phyloP scores from a whole-genome alignment of 2,797 vertebrate genomes.

The Acropternis orthonyx region DNA sequence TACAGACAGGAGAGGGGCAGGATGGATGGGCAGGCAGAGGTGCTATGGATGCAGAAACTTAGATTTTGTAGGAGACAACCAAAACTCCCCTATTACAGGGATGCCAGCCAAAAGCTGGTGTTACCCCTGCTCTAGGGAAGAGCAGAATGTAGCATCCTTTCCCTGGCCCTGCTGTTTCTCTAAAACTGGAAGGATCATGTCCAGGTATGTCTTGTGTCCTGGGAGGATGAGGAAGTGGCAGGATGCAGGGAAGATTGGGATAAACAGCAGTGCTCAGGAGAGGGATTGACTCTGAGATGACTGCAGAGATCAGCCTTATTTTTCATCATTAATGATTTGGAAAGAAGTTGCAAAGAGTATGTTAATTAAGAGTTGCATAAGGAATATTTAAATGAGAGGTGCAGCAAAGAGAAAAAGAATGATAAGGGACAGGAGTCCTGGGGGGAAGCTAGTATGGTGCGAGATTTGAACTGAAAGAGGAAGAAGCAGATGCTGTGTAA shows the following conservation, averaged over 20 bases:
- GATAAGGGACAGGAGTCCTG: background rate
- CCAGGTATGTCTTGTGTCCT: background rate
- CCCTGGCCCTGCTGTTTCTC: background rate
- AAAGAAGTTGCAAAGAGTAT: constrained; percentile 4
- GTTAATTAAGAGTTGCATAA: background rate
- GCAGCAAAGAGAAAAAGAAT: background rate
- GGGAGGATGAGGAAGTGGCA: background rate
- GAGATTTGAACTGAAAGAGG: background rate
- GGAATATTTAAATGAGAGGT: background rate
- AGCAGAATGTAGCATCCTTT: background rate
- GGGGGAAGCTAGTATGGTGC: background rate
- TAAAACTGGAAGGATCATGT: background rate
- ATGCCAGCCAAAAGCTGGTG: background rate
- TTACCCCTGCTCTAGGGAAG: background rate
- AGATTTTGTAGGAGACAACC: background rate
- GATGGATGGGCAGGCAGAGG: accelerated
- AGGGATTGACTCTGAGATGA: background rate
- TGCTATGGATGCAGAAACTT: background rate
- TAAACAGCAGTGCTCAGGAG: background rate
- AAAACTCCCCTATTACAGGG: accelerated
- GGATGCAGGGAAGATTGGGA: background rate
- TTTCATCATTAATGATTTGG: constrained; percentile 15
- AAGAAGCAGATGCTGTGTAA: background rate
- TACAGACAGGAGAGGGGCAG: accelerated
- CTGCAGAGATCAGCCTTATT: background rate